Evolutionary conservation across 1,140 invertebrate genomes (phyloP).

Genomic region (Drosophila mauritiana): DNA sequence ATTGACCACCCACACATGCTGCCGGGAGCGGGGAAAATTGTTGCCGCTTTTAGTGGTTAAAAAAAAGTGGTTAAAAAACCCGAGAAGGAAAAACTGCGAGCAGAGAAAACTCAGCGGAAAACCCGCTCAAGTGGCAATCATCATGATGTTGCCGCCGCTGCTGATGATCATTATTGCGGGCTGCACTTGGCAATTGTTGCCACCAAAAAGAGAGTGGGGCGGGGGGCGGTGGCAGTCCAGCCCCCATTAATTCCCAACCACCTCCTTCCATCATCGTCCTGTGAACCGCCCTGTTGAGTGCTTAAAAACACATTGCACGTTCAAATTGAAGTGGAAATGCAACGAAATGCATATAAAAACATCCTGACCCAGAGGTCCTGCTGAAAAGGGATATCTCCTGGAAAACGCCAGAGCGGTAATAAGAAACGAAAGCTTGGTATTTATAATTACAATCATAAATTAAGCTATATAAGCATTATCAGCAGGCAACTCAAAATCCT

Average conservation of each 20-base stretch:
- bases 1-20: constrained; percentile 56
- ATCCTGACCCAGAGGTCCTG: not conserved
- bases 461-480: no score
- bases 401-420: not conserved
- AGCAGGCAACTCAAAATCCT: no score
- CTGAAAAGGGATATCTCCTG: constrained; percentile 22
- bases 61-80: constrained; percentile 4
- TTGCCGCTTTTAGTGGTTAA: constrained; percentile 2
- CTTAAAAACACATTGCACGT: constrained; percentile 81
- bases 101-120: constrained; percentile 35
- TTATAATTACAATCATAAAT: not conserved
- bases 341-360: constrained; percentile 68
- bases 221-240: not conserved
- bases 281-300: constrained; percentile 25
- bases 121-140: constrained; percentile 74
- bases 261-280: not conserved
- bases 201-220: not conserved
- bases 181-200: constrained; percentile 78
- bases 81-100: not conserved
- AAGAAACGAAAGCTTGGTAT: not conserved
- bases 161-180: constrained; percentile 42
- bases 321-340: constrained; percentile 78
- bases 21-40: constrained; percentile 1
- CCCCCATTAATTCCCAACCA: not conserved
- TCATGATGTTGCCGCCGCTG: constrained; percentile 43